Evolutionary conservation across 2,113 vertebrate species (phyloP).

Genomic region (Esox niger): DNA sequence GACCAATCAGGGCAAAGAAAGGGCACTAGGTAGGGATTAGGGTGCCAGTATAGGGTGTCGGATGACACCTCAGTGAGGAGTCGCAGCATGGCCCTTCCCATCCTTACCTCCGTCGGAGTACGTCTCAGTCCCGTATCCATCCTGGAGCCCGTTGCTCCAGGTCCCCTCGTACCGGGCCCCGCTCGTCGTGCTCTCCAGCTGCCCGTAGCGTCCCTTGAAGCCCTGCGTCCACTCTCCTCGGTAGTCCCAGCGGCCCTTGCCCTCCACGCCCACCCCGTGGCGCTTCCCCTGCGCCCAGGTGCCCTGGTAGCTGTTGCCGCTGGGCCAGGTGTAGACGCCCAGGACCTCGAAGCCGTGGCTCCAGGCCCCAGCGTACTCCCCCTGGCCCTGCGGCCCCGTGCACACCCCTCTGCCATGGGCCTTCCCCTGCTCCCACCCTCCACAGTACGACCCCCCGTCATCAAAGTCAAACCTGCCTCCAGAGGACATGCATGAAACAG

Average conservation of each 20-base stretch:
- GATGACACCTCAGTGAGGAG: not conserved
- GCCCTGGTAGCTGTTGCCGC: constrained; percentile 95
- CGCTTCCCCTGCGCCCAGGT: constrained; percentile 98
- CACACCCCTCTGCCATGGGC: constrained; percentile 96
- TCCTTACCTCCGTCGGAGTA: constrained; percentile 96
- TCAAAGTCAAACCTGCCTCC: constrained; percentile 98
- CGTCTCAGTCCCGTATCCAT: constrained; percentile 96
- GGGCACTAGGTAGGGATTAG: too few species aligned
- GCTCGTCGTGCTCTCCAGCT: constrained; percentile 90
- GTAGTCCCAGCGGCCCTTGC: constrained; percentile 98
- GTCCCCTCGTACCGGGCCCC: constrained; percentile 95
- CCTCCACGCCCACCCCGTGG: constrained; percentile 95
- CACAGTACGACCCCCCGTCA: constrained; percentile 99
- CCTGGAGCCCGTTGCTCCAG: constrained; percentile 98
- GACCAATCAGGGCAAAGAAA: too few species aligned
- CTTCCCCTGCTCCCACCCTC: constrained; percentile 98
- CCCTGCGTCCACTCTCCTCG: constrained; percentile 97
- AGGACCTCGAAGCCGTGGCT: constrained; percentile 97
- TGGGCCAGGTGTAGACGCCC: constrained; percentile 98
- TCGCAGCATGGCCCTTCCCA: not conserved
- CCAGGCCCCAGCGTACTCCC: constrained; percentile 96
- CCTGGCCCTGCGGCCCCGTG: constrained; percentile 97
- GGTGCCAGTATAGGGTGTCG: too few species aligned
- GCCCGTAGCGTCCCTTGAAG: constrained; percentile 97
- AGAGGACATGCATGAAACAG: constrained; percentile 83